phyloP scores from a whole-genome alignment of 2,797 vertebrate species.

The Cuculus canorus region DNA sequence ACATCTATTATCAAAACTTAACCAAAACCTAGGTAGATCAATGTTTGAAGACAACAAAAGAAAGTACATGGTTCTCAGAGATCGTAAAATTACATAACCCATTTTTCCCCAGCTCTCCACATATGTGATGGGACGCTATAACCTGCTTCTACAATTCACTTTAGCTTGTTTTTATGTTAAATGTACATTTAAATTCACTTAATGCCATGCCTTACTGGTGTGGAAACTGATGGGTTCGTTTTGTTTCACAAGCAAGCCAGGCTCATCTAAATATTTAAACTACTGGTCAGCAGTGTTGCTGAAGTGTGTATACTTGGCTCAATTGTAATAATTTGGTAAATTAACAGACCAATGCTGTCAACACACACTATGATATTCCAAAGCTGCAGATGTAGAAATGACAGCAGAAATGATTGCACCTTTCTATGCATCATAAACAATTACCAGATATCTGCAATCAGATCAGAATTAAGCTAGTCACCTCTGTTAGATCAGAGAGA shows the following conservation, averaged over 20 bases:
- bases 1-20: not conserved
- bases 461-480: not conserved
- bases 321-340: not conserved
- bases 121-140: not conserved
- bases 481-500: not conserved
- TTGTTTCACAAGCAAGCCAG: not conserved
- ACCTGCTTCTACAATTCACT: not conserved
- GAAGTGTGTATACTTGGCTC: not conserved
- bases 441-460: not conserved
- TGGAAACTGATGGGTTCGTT: not conserved
- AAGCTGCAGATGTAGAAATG: not conserved
- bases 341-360: not conserved
- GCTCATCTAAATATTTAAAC: constrained; percentile 38
- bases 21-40: not conserved
- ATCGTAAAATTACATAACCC: not conserved
- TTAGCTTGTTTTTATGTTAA: not conserved
- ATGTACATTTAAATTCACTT: not conserved
- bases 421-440: not conserved
- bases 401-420: not conserved
- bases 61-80: not conserved
- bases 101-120: not conserved
- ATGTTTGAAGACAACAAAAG: not conserved
- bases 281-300: not conserved
- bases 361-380: not conserved
- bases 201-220: not conserved